Percentiles rank a stretch among this genome's conserved stretches.
phyloP scores from a whole-genome alignment of 1,140 invertebrate species.

The Pseudomyrmex cubaensis region DNA sequence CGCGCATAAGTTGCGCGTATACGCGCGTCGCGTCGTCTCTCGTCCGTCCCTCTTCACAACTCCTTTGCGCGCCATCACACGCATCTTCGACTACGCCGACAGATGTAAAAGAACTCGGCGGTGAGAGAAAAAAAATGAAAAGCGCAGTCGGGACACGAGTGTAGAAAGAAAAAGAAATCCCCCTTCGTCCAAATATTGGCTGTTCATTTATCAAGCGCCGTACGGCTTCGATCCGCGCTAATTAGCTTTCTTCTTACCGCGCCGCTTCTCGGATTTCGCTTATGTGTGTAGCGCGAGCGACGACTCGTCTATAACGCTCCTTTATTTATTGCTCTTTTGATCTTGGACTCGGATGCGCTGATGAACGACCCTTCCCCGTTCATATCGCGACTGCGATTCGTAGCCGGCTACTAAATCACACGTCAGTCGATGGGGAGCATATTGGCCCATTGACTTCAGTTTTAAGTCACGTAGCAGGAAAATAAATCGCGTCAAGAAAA shows the following conservation, averaged over 20 bases:
- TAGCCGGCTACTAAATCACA: slow-evolving; percentile 47
- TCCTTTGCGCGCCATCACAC: slow-evolving; percentile 18
- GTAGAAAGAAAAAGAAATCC: slow-evolving; percentile 15
- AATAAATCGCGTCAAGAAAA: neutral
- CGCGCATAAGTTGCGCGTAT: slow-evolving; percentile 65
- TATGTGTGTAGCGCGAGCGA: slow-evolving; percentile 35
- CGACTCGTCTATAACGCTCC: slow-evolving; percentile 63
- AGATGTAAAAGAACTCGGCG: slow-evolving; percentile 47
- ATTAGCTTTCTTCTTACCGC: slow-evolving; percentile 73
- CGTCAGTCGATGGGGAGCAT: slow-evolving; percentile 18
- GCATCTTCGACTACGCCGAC: slow-evolving; percentile 48
- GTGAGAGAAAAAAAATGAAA: slow-evolving; percentile 53
- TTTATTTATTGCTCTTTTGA: slow-evolving; percentile 72
- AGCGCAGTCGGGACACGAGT: slow-evolving; percentile 1
- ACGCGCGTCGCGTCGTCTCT: slow-evolving; percentile 20
- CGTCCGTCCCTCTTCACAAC: slow-evolving; percentile 22
- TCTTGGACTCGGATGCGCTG: slow-evolving; percentile 62
- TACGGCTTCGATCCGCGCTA: slow-evolving; percentile 73
- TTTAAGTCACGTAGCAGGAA: slow-evolving; percentile 14
- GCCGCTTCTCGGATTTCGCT: slow-evolving; percentile 63
- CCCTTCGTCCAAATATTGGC: slow-evolving; percentile 81
- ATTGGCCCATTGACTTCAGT: slow-evolving; percentile 27
- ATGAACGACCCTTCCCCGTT: slow-evolving; percentile 55
- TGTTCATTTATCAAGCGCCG: slow-evolving; percentile 78
- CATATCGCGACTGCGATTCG: slow-evolving; percentile 55